Percentiles rank a stretch among this genome's conserved stretches.
Conservation (phyloP, 2,113 vertebrate genomes). For the Xenopus laevis region DNA sequence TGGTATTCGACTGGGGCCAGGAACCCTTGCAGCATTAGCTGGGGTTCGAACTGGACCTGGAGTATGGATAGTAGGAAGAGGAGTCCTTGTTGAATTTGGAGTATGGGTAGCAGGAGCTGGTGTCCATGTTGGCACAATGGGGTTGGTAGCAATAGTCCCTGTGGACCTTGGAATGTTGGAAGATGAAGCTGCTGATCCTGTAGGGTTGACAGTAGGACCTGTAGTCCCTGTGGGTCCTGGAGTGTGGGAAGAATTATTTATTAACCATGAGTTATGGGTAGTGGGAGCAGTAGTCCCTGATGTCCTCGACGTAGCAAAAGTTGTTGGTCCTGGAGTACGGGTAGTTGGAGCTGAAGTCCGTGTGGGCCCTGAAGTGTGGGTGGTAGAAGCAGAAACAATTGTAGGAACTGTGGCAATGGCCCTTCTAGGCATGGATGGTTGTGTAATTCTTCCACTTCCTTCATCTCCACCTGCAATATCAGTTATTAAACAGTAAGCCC, state of each 20-base stretch:
- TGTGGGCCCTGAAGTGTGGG: neutral
- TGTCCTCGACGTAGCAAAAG: too few species aligned
- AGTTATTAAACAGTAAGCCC: too few species aligned
- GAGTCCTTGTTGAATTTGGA: neutral
- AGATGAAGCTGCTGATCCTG: neutral
- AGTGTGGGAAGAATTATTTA: neutral
- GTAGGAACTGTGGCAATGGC: neutral
- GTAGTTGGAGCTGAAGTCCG: neutral
- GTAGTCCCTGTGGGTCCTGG: neutral
- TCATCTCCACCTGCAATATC: constrained; percentile 2
- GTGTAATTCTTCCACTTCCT: neutral
- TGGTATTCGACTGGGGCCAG: constrained; percentile 8
- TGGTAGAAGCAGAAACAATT: neutral
- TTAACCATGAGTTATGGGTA: neutral
- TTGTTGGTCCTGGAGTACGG: neutral
- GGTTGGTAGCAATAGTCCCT: neutral
- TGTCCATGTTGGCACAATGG: neutral
- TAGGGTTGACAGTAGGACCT: neutral
- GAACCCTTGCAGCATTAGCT: neutral
- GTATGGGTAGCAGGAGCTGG: neutral
- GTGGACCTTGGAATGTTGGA: neutral
- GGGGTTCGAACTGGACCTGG: constrained; percentile 4
- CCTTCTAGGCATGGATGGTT: neutral
- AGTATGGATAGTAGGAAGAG: neutral
- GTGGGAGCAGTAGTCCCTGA: too few species aligned